Evolutionary conservation across 2,888 invertebrate species (phyloP).

Genomic region (Antitype chi): DNA sequence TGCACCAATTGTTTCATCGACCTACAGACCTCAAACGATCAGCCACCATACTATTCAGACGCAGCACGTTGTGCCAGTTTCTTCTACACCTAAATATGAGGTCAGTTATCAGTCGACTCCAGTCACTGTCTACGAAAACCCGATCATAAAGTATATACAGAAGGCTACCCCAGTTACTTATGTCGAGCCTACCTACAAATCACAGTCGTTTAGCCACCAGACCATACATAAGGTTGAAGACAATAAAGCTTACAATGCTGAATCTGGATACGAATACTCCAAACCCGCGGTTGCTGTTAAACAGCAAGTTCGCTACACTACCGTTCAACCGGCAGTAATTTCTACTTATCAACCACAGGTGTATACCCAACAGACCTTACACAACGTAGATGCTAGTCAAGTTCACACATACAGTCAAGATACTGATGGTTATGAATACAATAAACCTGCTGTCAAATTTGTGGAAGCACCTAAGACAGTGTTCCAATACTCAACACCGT

Average conservation of each 20-base stretch:
- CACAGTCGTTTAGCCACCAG: slow-evolving; percentile 81
- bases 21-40: slow-evolving; percentile 74
- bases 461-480: slow-evolving; percentile 78
- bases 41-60: slow-evolving; percentile 80
- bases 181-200: slow-evolving; percentile 73
- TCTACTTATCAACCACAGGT: slow-evolving; percentile 79
- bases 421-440: slow-evolving; percentile 77
- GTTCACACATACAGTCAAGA: slow-evolving; percentile 68
- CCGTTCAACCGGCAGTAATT: slow-evolving; percentile 72
- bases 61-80: slow-evolving; percentile 75
- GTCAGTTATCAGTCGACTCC: slow-evolving; percentile 81
- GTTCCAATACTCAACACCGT: slow-evolving; percentile 75
- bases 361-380: slow-evolving; percentile 79
- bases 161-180: slow-evolving; percentile 80
- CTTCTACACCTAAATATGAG: slow-evolving; percentile 80
- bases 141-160: slow-evolving; percentile 81
- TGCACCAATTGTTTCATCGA: slow-evolving; percentile 74
- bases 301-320: slow-evolving; percentile 73
- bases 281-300: slow-evolving; percentile 65
- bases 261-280: slow-evolving; percentile 70
- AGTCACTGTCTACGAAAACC: slow-evolving; percentile 84
- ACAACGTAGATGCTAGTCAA: slow-evolving; percentile 78
- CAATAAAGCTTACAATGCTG: slow-evolving; percentile 73
- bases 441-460: slow-evolving; percentile 74
- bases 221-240: slow-evolving; percentile 79